Evolutionary conservation across 2,888 invertebrate species (phyloP).

Genomic region (Rotaria macrura): DNA sequence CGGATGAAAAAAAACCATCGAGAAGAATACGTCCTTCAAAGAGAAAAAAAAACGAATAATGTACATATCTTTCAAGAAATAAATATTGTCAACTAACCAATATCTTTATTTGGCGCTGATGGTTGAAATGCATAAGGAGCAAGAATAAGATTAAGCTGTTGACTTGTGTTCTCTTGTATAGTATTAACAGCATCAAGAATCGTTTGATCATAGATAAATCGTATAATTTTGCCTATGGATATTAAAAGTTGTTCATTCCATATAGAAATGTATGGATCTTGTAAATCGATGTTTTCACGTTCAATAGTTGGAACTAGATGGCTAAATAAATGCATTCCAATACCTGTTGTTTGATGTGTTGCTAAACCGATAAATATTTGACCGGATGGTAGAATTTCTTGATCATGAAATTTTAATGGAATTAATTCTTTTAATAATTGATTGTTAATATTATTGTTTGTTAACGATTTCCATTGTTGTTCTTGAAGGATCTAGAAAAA

Average conservation of each 20-base stretch:
- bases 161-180: too few species aligned
- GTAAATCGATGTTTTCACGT: background rate
- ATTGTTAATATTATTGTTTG: background rate
- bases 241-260: background rate
- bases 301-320: background rate
- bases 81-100: background rate
- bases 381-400: background rate
- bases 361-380: background rate
- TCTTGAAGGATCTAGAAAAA: too few species aligned
- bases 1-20: background rate
- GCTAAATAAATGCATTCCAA: background rate
- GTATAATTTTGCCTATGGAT: background rate
- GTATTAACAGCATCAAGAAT: background rate
- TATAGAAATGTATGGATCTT: background rate
- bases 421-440: background rate
- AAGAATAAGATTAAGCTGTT: background rate
- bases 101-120: background rate
- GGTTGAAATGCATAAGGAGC: background rate
- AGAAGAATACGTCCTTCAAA: background rate
- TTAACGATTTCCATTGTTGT: background rate
- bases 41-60: too few species aligned
- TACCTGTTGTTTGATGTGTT: background rate
- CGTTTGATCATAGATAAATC: background rate
- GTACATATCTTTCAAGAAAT: too few species aligned
- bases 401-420: background rate